These are phyloP conservation scores for Leptoteleia sp. DNA, from an alignment of 1,140 invertebrate species.

Conservation along the genomic window DNA sequence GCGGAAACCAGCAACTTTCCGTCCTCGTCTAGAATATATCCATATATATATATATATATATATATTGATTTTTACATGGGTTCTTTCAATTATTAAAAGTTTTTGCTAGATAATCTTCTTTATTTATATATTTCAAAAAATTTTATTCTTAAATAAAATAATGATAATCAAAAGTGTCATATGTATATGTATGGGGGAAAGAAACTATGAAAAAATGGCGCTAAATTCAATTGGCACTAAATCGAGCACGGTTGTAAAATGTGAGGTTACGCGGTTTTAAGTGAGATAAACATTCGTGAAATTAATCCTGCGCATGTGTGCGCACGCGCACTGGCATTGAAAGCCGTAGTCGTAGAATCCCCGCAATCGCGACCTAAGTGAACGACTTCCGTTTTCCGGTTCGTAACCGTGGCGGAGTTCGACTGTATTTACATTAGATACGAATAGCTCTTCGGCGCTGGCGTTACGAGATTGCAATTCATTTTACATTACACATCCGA, in stretches of 20 bases:
- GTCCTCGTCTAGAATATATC: too few species aligned
- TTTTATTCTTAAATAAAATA: too few species aligned
- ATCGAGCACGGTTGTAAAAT: slow-evolving; percentile 1
- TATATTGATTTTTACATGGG: too few species aligned
- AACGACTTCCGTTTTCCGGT: slow-evolving; percentile 59
- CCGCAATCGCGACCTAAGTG: slow-evolving; percentile 46
- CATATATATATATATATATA: too few species aligned
- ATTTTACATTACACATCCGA: slow-evolving; percentile 24
- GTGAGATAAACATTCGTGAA: slow-evolving; percentile 22
- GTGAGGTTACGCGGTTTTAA: slow-evolving; percentile 10
- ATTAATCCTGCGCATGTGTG: slow-evolving; percentile 33
- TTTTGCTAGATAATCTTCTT: too few species aligned
- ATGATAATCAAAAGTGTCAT: too few species aligned
- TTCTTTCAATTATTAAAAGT: too few species aligned
- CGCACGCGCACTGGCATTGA: slow-evolving; percentile 18
- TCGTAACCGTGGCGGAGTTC: slow-evolving; percentile 34
- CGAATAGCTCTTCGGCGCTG: slow-evolving; percentile 11
- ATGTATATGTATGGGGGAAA: too few species aligned
- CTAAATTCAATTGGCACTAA: slow-evolving; percentile 1
- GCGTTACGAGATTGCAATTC: slow-evolving; percentile 18
- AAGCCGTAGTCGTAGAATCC: slow-evolving; percentile 18
- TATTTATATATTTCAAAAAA: too few species aligned
- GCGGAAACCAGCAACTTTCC: too few species aligned
- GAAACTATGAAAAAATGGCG: too few species aligned
- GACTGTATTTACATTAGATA: slow-evolving; percentile 49